Percentiles rank a stretch among this genome's conserved stretches.
Evolutionary conservation across 2,113 vertebrate species (phyloP).

Genomic region (Poecilia latipinna): DNA sequence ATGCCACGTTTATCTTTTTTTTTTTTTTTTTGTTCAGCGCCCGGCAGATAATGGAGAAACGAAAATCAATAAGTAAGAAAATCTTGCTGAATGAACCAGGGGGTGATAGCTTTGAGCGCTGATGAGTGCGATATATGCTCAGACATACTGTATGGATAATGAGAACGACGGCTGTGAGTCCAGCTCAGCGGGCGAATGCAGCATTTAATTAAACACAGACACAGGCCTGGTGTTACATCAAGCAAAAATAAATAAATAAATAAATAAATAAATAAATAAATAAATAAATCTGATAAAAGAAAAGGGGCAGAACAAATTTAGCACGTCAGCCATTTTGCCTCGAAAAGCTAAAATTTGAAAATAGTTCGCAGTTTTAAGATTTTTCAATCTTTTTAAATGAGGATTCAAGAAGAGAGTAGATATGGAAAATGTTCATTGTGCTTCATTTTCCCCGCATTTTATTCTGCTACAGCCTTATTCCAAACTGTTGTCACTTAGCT

Average conservation of each 20-base stretch:
- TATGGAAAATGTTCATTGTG: no score
- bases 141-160: conserved; percentile 21
- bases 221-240: background rate
- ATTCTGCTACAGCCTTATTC: no score
- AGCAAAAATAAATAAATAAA: no score
- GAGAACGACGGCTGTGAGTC: conserved; percentile 10
- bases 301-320: no score
- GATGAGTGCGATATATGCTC: conserved; percentile 54
- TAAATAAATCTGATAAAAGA: background rate
- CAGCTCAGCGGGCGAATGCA: conserved; percentile 3
- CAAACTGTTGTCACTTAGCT: no score
- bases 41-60: conserved; percentile 64
- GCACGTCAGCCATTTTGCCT: no score
- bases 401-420: no score
- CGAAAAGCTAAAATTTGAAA: no score
- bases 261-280: no score
- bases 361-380: no score
- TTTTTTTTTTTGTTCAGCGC: conserved; percentile 33
- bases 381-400: no score
- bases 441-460: no score
- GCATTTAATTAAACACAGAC: conserved; percentile 10
- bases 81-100: conserved; percentile 35
- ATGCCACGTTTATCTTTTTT: conserved; percentile 59
- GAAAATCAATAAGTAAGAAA: conserved; percentile 69
- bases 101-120: conserved; percentile 1